Conservation (phyloP, 2,888 invertebrate genomes). For the Trisateles emortualis region DNA sequence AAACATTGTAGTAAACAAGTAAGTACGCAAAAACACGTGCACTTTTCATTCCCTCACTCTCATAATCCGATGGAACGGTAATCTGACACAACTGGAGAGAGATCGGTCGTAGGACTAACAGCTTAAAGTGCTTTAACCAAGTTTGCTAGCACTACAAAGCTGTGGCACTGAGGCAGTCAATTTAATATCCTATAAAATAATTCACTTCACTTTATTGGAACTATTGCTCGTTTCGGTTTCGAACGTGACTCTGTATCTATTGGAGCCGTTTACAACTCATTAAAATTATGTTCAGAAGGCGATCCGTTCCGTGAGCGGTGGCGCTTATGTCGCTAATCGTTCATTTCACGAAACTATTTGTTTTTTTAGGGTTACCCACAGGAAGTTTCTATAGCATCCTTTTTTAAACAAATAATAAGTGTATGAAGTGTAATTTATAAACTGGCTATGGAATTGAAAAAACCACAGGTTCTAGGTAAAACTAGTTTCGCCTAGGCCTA, state of each 20-base stretch:
- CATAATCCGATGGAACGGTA: no score
- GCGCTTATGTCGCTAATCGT: slow-evolving; percentile 65
- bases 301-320: slow-evolving; percentile 63
- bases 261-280: slow-evolving; percentile 64
- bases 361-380: slow-evolving; percentile 48
- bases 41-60: no score
- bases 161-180: not conserved
- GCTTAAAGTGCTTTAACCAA: no score
- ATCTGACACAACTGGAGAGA: no score
- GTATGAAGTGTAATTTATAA: no score
- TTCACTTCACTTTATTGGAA: slow-evolving; percentile 3
- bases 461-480: no score
- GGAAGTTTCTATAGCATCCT: not conserved
- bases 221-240: slow-evolving; percentile 20
- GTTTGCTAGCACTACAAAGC: no score
- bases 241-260: slow-evolving; percentile 23
- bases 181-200: not conserved
- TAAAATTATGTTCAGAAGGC: slow-evolving; percentile 65
- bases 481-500: no score
- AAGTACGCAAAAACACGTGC: no score
- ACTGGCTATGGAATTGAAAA: not conserved
- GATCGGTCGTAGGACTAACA: no score
- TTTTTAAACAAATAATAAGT: no score
- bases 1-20: no score
- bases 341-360: slow-evolving; percentile 63